Percentiles rank a stretch among this genome's conserved stretches.
Conservation (phyloP, 2,797 vertebrate genomes). For the Thamnophis elegans region DNA sequence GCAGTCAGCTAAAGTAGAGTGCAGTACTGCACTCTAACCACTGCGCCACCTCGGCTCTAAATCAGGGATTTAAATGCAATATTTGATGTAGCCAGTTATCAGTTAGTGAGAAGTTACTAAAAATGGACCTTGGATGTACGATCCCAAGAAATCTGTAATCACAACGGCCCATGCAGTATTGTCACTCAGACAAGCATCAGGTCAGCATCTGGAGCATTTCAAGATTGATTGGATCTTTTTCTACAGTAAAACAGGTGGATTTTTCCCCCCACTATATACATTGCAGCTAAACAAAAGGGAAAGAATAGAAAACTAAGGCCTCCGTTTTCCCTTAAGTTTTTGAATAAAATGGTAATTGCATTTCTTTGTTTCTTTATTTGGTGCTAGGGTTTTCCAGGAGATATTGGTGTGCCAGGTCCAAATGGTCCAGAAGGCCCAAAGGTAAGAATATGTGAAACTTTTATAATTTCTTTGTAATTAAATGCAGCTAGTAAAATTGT, state of each 20-base stretch:
- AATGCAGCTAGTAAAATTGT: neutral
- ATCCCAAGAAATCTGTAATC: neutral
- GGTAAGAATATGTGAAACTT: slow-evolving; percentile 73
- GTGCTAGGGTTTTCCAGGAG: slow-evolving; percentile 93
- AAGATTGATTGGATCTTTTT: neutral
- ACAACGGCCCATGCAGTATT: neutral
- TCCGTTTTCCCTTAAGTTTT: neutral
- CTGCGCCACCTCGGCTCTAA: too few relatives aligned
- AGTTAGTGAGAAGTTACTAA: neutral
- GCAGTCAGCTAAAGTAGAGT: too few relatives aligned
- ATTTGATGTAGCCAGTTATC: neutral
- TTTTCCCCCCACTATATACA: neutral
- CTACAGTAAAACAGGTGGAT: neutral
- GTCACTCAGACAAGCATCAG: neutral
- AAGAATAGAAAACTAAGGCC: neutral
- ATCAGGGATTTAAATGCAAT: neutral
- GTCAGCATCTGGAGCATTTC: neutral
- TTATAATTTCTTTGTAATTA: neutral
- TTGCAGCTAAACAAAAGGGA: neutral
- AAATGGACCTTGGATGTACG: neutral
- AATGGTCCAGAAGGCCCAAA: slow-evolving; percentile 93
- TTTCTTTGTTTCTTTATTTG: neutral
- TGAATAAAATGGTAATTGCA: neutral
- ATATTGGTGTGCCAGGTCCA: slow-evolving; percentile 91
- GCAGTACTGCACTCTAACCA: too few relatives aligned